Conservation (phyloP, 2,113 vertebrate species). For the Actenoides hombroni region DNA sequence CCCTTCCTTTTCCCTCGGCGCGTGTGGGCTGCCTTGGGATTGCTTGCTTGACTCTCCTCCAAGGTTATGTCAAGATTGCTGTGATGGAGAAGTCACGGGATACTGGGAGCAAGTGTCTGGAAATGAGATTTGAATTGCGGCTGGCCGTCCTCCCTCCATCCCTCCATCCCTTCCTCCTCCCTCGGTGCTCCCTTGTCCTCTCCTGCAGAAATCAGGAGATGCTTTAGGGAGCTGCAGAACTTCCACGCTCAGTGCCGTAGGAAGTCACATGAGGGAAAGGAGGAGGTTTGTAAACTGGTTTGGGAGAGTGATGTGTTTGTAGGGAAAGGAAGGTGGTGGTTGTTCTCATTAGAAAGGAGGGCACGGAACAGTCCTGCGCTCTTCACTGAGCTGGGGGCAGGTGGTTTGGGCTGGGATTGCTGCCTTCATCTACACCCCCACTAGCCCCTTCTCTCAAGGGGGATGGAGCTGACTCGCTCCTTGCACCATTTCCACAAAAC, state of each 20-base stretch:
- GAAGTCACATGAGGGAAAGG: not conserved
- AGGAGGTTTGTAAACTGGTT: not conserved
- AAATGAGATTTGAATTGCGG: not conserved
- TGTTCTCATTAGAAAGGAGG: rapidly evolving
- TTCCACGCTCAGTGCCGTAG: rapidly evolving
- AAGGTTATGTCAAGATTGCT: not conserved
- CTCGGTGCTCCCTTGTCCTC: rapidly evolving
- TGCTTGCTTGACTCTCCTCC: not conserved
- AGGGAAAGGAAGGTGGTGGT: not conserved
- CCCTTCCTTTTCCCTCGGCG: not conserved
- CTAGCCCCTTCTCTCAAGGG: not conserved
- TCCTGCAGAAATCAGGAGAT: not conserved
- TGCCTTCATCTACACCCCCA: not conserved
- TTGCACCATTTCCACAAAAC: not conserved
- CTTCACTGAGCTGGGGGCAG: not conserved
- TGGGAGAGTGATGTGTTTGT: not conserved
- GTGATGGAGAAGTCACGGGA: not conserved
- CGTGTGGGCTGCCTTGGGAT: not conserved
- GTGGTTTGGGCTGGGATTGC: not conserved
- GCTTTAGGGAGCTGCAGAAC: not conserved
- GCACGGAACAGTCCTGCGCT: rapidly evolving
- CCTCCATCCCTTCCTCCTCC: not conserved
- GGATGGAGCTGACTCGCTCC: rapidly evolving
- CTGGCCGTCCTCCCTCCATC: not conserved
- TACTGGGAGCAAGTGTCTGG: not conserved